Conservation (phyloP, 2,113 vertebrate species). For the Pavo muticus region DNA sequence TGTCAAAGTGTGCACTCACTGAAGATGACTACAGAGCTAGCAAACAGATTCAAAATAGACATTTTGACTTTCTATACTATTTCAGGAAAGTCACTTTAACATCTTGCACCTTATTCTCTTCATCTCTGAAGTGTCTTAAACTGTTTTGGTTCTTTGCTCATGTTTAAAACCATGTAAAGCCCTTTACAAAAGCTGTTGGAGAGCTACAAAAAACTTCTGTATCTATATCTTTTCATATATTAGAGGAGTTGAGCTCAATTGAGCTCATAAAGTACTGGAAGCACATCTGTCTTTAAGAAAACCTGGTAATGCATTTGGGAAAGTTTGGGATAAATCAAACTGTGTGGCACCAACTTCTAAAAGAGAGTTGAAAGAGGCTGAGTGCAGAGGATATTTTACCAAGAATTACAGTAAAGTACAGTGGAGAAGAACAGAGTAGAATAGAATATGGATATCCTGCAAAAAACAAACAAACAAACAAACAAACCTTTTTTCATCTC, state of each 20-base stretch:
- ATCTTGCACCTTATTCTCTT: not conserved
- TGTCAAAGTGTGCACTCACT: not conserved
- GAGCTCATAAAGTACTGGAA: not conserved
- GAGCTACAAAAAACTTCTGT: not conserved
- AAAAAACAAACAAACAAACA: not conserved
- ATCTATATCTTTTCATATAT: slow-evolving; percentile 1
- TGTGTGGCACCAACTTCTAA: not conserved
- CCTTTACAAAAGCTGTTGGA: not conserved
- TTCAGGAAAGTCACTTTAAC: not conserved
- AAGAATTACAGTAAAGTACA: not conserved
- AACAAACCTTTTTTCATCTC: not conserved
- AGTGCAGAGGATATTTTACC: not conserved
- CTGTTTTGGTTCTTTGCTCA: not conserved
- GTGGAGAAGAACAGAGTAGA: not conserved
- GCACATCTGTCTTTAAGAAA: not conserved
- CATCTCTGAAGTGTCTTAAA: not conserved
- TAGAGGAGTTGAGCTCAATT: not conserved
- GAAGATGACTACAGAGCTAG: not conserved
- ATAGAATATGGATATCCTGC: not conserved
- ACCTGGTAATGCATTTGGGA: slow-evolving; percentile 3
- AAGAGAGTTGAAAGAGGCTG: not conserved
- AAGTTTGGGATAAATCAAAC: slow-evolving; percentile 37
- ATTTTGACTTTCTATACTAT: slow-evolving; percentile 4
- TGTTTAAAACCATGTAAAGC: not conserved
- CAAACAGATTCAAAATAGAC: not conserved